phyloP scores from a whole-genome alignment of 2,888 invertebrate genomes.

The Trachelus tabidus region DNA sequence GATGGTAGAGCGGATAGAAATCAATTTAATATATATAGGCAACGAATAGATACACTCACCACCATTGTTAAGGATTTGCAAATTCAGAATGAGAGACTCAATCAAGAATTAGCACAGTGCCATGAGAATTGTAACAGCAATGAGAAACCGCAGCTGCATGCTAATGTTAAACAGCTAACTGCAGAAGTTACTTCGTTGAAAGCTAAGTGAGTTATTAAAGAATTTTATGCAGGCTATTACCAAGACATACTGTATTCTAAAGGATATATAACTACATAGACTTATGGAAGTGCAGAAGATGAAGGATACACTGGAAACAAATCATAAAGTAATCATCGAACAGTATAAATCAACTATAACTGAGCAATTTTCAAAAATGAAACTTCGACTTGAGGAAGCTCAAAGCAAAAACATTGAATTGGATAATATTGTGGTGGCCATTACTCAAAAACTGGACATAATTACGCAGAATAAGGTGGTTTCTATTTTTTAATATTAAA shows the following conservation, averaged over 20 bases:
- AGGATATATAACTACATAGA: constrained; percentile 23
- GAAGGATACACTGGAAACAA: constrained; percentile 38
- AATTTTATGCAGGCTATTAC: background rate
- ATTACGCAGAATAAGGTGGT: constrained; percentile 42
- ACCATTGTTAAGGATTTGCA: constrained; percentile 37
- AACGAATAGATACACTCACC: constrained; percentile 32
- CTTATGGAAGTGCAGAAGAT: constrained; percentile 40
- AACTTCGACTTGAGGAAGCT: constrained; percentile 35
- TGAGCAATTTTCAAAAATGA: constrained; percentile 37
- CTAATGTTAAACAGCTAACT: constrained; percentile 32
- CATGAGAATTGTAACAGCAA: constrained; percentile 17
- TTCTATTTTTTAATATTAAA: background rate
- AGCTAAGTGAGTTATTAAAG: constrained; percentile 33
- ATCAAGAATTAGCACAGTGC: constrained; percentile 19
- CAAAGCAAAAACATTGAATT: constrained; percentile 35
- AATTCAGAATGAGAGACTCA: constrained; percentile 38
- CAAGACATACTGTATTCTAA: background rate
- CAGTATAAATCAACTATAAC: constrained; percentile 39
- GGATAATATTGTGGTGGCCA: constrained; percentile 36
- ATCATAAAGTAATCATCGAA: constrained; percentile 38
- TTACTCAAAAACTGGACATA: constrained; percentile 43
- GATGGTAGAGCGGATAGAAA: constrained; percentile 18
- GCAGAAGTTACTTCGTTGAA: constrained; percentile 33
- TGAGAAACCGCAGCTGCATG: constrained; percentile 23
- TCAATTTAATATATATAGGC: constrained; percentile 25